phyloP scores from a whole-genome alignment of 2,888 invertebrate species.

The Apamea monoglypha region DNA sequence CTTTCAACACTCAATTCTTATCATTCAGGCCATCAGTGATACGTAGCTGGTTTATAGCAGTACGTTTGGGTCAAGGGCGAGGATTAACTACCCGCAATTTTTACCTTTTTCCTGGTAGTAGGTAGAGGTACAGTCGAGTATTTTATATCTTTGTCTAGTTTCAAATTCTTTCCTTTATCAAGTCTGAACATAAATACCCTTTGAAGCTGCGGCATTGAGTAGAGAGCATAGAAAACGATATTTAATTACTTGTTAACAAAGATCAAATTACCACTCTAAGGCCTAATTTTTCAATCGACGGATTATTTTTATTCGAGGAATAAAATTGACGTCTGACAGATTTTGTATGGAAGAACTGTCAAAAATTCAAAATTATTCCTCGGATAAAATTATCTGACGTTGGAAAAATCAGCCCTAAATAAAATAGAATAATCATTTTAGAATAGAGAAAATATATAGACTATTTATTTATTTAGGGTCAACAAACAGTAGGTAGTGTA shows the following conservation, averaged over 20 bases:
- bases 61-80: slow-evolving; percentile 49
- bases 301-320: too few species aligned
- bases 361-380: too few species aligned
- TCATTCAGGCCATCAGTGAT: slow-evolving; percentile 67
- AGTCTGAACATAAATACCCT: not conserved
- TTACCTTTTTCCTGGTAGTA: slow-evolving; percentile 4
- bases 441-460: not conserved
- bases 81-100: slow-evolving; percentile 24
- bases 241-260: not conserved
- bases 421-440: not conserved
- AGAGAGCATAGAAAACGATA: not conserved
- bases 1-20: slow-evolving; percentile 65
- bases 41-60: slow-evolving; percentile 50
- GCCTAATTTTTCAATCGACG: too few species aligned
- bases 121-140: not conserved
- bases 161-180: not conserved
- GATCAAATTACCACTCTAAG: not conserved
- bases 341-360: too few species aligned
- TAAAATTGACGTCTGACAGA: too few species aligned
- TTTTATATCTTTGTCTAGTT: not conserved
- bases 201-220: not conserved
- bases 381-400: too few species aligned
- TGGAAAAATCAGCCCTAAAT: not conserved
- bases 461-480: too few species aligned
- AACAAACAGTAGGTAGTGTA: too few species aligned